These are phyloP conservation scores for Psammodynastes pulverulentus DNA, from an alignment of 2,113 vertebrate species.

Conservation along the genomic window DNA sequence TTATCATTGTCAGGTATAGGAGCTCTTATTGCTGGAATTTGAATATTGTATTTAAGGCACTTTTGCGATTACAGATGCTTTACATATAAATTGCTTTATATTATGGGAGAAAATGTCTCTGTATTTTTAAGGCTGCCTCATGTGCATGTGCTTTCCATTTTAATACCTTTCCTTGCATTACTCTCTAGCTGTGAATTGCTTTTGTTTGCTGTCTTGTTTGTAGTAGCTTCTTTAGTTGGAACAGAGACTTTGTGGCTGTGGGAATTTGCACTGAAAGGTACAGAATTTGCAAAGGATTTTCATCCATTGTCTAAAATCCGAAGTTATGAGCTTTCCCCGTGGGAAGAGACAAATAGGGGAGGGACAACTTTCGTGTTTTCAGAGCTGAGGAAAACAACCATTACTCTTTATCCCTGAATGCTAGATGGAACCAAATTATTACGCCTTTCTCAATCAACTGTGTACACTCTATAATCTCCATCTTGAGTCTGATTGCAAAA, in stretches of 20 bases:
- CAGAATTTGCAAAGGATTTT: neutral
- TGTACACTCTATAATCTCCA: neutral
- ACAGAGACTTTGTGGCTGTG: constrained; percentile 9
- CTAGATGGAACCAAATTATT: neutral
- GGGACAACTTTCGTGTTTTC: neutral
- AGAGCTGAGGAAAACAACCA: neutral
- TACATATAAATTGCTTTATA: constrained; percentile 75
- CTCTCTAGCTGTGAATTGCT: constrained; percentile 49
- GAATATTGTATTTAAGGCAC: constrained; percentile 70
- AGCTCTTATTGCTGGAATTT: constrained; percentile 67
- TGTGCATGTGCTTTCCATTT: constrained; percentile 60
- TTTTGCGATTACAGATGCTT: constrained; percentile 70
- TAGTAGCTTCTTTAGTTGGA: constrained; percentile 38
- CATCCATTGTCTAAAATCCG: neutral
- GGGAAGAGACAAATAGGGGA: neutral
- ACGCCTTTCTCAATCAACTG: neutral
- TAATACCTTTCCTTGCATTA: constrained; percentile 44
- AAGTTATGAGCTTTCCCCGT: neutral
- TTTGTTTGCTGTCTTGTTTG: constrained; percentile 32
- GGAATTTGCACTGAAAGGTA: neutral
- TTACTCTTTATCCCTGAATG: neutral
- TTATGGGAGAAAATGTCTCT: constrained; percentile 49
- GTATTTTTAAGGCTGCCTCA: constrained; percentile 50
- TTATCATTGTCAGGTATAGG: constrained; percentile 65
- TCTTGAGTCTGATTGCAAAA: neutral